These are phyloP conservation scores for Porites lutea DNA, from an alignment of 64 coral and sea anemone genomes.

Conservation along the genomic window DNA sequence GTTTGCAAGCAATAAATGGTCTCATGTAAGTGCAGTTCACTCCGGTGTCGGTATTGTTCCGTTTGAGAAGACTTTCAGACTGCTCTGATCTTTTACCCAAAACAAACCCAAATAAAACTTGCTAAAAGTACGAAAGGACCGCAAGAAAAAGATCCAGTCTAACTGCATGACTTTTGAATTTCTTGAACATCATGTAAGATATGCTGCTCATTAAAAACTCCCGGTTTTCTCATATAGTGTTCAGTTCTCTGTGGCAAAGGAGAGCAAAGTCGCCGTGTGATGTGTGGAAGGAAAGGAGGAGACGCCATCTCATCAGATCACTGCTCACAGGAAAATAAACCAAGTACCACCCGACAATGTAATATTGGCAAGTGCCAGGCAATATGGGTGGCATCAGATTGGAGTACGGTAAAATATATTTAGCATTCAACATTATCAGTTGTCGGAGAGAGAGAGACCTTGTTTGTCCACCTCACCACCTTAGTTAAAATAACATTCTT, in stretches of 20 bases:
- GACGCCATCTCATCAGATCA: slow-evolving; percentile 43
- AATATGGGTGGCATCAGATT: slow-evolving; percentile 87
- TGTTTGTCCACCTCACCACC: too few relatives aligned
- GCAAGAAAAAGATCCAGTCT: too few relatives aligned
- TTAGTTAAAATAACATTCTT: too few relatives aligned
- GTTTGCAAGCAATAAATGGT: slow-evolving; percentile 77
- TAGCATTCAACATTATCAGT: background rate
- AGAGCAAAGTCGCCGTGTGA: slow-evolving; percentile 69
- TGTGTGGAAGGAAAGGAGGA: slow-evolving; percentile 92
- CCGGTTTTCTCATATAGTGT: slow-evolving; percentile 51
- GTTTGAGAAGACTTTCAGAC: too few relatives aligned
- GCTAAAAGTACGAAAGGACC: too few relatives aligned
- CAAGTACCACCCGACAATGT: slow-evolving; percentile 42
- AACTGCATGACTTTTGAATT: too few relatives aligned
- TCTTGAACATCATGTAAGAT: too few relatives aligned
- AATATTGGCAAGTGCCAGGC: slow-evolving; percentile 82
- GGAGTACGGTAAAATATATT: slow-evolving; percentile 75
- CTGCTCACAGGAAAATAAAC: slow-evolving; percentile 66
- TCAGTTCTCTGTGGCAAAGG: slow-evolving; percentile 85
- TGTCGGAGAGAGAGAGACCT: background rate
- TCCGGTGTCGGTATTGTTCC: too few relatives aligned
- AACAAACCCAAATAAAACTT: too few relatives aligned
- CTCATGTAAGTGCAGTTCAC: slow-evolving; percentile 51
- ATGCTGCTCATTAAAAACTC: background rate
- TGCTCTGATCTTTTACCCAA: too few relatives aligned